A percentile compares a stretch with the other conserved stretches of the same genome.
Evolutionary conservation across 2,797 vertebrate species (phyloP).

Genomic region (Lithobates pipiens): DNA sequence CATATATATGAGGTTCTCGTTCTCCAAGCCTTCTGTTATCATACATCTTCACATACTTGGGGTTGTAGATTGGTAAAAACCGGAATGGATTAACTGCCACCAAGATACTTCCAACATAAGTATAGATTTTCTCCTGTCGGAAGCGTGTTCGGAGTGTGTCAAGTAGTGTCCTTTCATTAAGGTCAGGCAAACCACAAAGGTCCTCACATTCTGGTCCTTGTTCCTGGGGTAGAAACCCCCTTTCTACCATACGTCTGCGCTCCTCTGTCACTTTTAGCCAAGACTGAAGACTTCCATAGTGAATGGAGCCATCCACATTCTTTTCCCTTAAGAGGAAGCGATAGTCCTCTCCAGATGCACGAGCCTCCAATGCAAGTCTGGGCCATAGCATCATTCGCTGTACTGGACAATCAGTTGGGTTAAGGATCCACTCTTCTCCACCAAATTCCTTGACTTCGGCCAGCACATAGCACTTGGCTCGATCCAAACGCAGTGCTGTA

Average conservation of each 20-base stretch:
- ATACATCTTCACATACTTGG: conserved; percentile 98
- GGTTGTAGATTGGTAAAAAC: conserved; percentile 98
- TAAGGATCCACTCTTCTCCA: conserved; percentile 98
- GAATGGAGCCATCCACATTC: conserved; percentile 95
- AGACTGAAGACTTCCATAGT: conserved; percentile 95
- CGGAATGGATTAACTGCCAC: conserved; percentile 97
- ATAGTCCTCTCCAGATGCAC: conserved; percentile 91
- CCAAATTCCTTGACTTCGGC: conserved; percentile 98
- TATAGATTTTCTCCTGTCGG: conserved; percentile 97
- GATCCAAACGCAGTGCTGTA: conserved; percentile 87
- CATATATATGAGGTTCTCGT: conserved; percentile 95
- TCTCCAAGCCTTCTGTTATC: conserved; percentile 95
- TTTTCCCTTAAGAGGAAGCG: conserved; percentile 95
- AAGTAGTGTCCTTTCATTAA: conserved; percentile 94
- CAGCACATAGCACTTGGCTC: conserved; percentile 91
- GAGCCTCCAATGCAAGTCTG: conserved; percentile 92
- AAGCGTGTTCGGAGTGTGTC: conserved; percentile 95
- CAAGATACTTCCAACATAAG: conserved; percentile 95
- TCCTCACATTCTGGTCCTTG: conserved; percentile 90
- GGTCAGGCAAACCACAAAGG: conserved; percentile 88
- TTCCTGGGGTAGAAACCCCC: conserved; percentile 92
- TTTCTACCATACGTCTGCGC: conserved; percentile 89
- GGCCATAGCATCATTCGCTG: conserved; percentile 99
- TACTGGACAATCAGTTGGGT: conserved; percentile 94
- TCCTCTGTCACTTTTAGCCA: conserved; percentile 95